Conservation (phyloP, 2,888 invertebrate species). For the Andrena praecox region DNA sequence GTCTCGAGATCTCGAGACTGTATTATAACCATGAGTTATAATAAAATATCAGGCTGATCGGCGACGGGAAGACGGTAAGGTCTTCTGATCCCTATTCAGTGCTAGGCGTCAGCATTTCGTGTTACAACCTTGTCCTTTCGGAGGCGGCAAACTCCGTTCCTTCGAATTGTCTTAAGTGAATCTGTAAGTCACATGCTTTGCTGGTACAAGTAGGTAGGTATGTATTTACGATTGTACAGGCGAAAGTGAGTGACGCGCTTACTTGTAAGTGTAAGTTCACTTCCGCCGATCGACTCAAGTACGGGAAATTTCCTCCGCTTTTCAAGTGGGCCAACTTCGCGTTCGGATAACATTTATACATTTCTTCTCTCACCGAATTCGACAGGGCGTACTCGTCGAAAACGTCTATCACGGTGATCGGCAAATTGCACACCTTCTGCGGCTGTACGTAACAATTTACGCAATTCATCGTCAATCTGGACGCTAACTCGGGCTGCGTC, state of each 20-base stretch:
- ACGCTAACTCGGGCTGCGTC: slow-evolving; percentile 93
- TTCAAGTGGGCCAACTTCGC: slow-evolving; percentile 95
- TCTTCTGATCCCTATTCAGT: background rate
- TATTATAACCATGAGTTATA: background rate
- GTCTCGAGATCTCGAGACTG: background rate
- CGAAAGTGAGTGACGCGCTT: background rate
- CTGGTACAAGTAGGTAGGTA: background rate
- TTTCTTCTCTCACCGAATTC: slow-evolving; percentile 91
- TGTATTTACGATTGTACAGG: background rate
- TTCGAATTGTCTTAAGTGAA: slow-evolving; percentile 91
- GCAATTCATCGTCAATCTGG: slow-evolving; percentile 94
- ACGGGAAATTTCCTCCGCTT: slow-evolving; percentile 96
- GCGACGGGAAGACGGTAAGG: background rate
- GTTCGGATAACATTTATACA: slow-evolving; percentile 94
- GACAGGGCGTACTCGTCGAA: slow-evolving; percentile 95
- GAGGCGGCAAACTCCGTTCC: slow-evolving; percentile 87
- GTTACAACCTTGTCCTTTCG: slow-evolving; percentile 79
- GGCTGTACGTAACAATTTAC: slow-evolving; percentile 92
- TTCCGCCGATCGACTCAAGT: slow-evolving; percentile 94
- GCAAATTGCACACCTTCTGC: slow-evolving; percentile 88
- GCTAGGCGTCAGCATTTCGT: background rate
- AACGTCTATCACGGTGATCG: slow-evolving; percentile 95
- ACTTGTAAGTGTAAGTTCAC: slow-evolving; percentile 96
- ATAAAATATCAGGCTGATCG: background rate
- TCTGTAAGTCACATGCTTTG: slow-evolving; percentile 85